Base-by-base conservation (phyloP, 2,888 invertebrate species). In the Leptinotarsa rubiginosa region DNA sequence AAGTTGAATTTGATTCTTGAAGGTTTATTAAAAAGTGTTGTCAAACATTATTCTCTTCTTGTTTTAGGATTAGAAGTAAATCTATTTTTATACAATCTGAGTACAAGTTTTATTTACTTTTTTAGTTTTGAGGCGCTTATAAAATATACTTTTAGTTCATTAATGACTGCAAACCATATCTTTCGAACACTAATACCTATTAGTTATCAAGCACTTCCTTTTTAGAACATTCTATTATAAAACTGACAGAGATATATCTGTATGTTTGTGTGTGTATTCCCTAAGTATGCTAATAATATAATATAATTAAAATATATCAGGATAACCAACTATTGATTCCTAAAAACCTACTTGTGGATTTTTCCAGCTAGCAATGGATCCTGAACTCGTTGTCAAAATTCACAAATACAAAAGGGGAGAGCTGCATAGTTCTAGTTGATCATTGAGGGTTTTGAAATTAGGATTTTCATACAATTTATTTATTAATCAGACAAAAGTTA, bases 111-210 rank as follows among this genome's bases (percentile, higher is more conserved):
- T 65, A 73, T 74, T 75, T 77, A 72, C 75, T 76, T 75, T 70
- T 73, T 73, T 79, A 77, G 73, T 69, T 76, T 75, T 70, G 41
- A 74, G 73, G 73, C 77, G 78, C 78, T 78, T 78, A 79, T 31
- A 3, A 18, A 31, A 62, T 41, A 25, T 62, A 77, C 25, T 75
- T 62, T 54, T 73, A 72, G 66, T 72, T 62, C 75, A 78, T 72
- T 75, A 77, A 77, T 77, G 79, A 81, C 81, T 81, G 77, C 77
- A 77, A 80, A 79, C 66, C 79, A 79, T 80, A 80, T 80, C 79
- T 72, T 76, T 65, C 75, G 69, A 74, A 76, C 73, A 78, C 76
- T 80, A 77, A 77, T 76, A 75, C 70, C 68, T 73, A 72, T 56
- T 77, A 66, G 70, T 69, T 68, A 75, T 74, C 72, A 71, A 64